These are phyloP conservation scores for Dioctria linearis DNA, from an alignment of 2,888 invertebrate genomes.

Conservation along the genomic window DNA sequence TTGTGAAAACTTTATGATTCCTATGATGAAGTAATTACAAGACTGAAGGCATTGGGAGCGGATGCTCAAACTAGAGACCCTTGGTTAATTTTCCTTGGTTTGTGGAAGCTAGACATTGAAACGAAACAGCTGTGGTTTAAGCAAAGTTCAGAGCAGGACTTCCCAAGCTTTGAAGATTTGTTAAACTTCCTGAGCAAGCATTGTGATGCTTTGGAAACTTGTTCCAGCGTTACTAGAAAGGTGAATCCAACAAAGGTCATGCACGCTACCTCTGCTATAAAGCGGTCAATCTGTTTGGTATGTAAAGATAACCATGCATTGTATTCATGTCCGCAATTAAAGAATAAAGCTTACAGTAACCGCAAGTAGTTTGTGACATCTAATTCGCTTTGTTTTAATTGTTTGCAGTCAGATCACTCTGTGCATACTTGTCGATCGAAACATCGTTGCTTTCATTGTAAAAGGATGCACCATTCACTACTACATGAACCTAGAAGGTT, in stretches of 20 bases:
- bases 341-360: background rate
- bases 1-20: background rate
- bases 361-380: background rate
- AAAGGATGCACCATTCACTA: background rate
- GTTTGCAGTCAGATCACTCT: background rate
- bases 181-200: background rate
- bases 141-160: background rate
- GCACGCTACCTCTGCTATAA: background rate
- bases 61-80: background rate
- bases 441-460: background rate
- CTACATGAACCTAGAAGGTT: background rate
- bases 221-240: background rate
- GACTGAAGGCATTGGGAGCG: background rate
- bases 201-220: background rate
- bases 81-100: background rate
- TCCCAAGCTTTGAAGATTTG: background rate
- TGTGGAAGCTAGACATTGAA: no score
- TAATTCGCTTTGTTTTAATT: background rate
- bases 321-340: background rate
- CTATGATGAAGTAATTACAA: background rate
- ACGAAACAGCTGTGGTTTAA: background rate
- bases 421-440: background rate
- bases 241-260: background rate
- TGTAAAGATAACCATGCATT: background rate
- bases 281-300: no score